Conservation (phyloP, 2,888 invertebrate species). For the Tanytarsus gracilentus region DNA sequence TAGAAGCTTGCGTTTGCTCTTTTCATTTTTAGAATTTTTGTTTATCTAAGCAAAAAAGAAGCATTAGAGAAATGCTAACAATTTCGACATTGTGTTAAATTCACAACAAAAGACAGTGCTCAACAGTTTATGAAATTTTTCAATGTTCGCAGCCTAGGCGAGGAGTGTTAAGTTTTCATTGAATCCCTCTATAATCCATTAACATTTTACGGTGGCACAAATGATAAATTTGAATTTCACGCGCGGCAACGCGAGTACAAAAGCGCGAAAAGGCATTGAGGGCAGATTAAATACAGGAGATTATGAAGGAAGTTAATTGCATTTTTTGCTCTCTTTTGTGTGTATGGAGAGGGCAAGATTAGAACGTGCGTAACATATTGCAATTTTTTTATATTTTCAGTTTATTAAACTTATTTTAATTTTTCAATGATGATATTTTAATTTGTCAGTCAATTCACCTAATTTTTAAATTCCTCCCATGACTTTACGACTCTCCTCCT, state of each 20-base stretch:
- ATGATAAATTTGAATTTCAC: conserved; percentile 4
- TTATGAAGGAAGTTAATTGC: conserved; percentile 7
- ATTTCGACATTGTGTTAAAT: neutral
- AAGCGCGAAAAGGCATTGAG: neutral
- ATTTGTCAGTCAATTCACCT: too few species aligned
- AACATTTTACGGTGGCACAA: neutral
- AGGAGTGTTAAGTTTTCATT: too few species aligned
- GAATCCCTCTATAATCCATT: neutral
- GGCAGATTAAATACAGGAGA: conserved; percentile 7
- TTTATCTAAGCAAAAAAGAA: neutral
- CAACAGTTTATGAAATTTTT: neutral
- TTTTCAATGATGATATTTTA: too few species aligned
- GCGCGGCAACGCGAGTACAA: neutral
- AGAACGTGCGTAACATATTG: neutral
- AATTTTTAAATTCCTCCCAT: too few species aligned
- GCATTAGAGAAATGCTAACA: neutral
- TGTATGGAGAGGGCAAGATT: neutral
- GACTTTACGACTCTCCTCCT: too few species aligned
- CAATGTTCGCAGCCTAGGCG: neutral
- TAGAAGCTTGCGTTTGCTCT: neutral
- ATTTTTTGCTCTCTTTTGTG: too few species aligned
- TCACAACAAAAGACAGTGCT: neutral
- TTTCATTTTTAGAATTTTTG: neutral
- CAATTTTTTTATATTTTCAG: neutral
- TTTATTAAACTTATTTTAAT: too few species aligned